A percentile compares a stretch with the other conserved stretches of the same genome.
phyloP scores from a whole-genome alignment of 1,140 invertebrate genomes.

The Limonius californicus region DNA sequence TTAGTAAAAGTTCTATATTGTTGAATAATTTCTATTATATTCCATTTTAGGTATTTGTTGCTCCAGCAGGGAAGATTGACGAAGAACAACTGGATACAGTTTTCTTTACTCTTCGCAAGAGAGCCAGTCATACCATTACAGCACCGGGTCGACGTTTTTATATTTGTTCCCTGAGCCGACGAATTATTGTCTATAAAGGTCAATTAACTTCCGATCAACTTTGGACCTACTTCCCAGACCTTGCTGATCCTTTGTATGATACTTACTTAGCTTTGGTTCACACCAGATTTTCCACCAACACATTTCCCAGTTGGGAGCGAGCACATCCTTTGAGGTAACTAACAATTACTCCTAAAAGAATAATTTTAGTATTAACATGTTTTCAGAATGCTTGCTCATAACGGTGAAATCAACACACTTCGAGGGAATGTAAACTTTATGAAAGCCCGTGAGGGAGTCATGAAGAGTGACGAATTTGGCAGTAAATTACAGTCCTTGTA shows the following conservation, averaged over 20 bases:
- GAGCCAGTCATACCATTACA: slow-evolving; percentile 83
- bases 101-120: slow-evolving; percentile 90
- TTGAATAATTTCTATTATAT: no score
- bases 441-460: slow-evolving; percentile 97
- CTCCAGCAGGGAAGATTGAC: slow-evolving; percentile 21
- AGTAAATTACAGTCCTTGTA: slow-evolving; percentile 79
- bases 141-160: slow-evolving; percentile 86
- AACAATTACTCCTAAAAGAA: no score
- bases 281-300: slow-evolving; percentile 96
- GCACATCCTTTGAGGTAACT: slow-evolving; percentile 92
- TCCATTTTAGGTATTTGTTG: slow-evolving; percentile 36
- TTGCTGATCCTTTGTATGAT: slow-evolving; percentile 76
- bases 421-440: slow-evolving; percentile 97
- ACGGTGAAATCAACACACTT: slow-evolving; percentile 99
- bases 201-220: slow-evolving; percentile 94
- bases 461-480: slow-evolving; percentile 83
- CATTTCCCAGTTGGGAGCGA: slow-evolving; percentile 98
- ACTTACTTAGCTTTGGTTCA: slow-evolving; percentile 96
- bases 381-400: slow-evolving; percentile 89
- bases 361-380: no score
- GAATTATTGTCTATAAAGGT: slow-evolving; percentile 96
- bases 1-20: no score
- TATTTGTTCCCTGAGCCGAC: slow-evolving; percentile 90
- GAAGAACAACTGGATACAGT: slow-evolving; percentile 50
- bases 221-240: slow-evolving; percentile 72